These are phyloP conservation scores for Drosophila tani DNA, from an alignment of 1,140 invertebrate species.

Conservation along the genomic window DNA sequence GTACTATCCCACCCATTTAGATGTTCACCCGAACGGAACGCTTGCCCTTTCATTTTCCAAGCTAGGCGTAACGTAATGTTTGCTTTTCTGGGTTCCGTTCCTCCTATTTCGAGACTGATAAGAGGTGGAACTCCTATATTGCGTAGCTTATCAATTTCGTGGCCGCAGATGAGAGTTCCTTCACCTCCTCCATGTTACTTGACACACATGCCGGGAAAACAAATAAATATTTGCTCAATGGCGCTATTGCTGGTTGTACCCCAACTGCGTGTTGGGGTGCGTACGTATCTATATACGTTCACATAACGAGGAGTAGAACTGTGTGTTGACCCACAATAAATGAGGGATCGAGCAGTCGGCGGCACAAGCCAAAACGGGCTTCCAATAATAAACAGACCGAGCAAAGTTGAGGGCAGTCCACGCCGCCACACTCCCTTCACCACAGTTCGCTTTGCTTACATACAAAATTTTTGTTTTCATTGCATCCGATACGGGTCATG, in stretches of 20 bases:
- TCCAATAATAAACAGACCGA: constrained; percentile 55
- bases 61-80: constrained; percentile 29
- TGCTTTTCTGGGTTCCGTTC: constrained; percentile 7
- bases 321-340: constrained; percentile 64
- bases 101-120: constrained; percentile 34
- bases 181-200: constrained; percentile 32
- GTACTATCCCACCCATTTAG: constrained; percentile 32
- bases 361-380: constrained; percentile 53
- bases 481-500: constrained; percentile 47
- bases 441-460: constrained; percentile 23
- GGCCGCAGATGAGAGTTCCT: constrained; percentile 45
- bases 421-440: constrained; percentile 9
- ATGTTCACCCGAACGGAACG: constrained; percentile 28
- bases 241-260: constrained; percentile 26
- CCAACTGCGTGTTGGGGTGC: constrained; percentile 14
- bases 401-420: constrained; percentile 9
- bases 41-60: constrained; percentile 8
- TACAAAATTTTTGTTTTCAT: constrained; percentile 46
- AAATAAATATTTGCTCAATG: constrained; percentile 60
- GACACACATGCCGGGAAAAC: constrained; percentile 44
- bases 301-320: constrained; percentile 2
- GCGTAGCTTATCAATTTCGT: constrained; percentile 48
- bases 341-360: constrained; percentile 30
- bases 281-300: neutral
- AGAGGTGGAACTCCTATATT: constrained; percentile 42